Percentiles rank a stretch among this genome's conserved stretches.
Conservation (phyloP, 2,113 vertebrate species). For the Synchiropus splendidus region DNA sequence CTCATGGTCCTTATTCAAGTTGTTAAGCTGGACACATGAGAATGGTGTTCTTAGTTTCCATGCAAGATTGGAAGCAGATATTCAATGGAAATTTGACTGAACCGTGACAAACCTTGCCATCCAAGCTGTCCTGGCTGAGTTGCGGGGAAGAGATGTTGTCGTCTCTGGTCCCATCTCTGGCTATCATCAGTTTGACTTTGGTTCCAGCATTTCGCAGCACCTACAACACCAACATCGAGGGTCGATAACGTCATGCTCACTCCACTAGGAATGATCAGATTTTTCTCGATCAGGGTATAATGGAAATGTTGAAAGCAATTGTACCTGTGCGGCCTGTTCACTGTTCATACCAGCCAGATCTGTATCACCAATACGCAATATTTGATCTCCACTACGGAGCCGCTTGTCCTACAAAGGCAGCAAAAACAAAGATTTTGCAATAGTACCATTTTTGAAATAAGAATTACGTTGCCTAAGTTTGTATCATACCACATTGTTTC, state of each 20-base stretch:
- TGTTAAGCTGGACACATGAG: slow-evolving; percentile 50
- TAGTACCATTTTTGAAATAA: no score
- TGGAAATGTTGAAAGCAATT: no score
- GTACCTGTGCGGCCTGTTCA: slow-evolving; percentile 86
- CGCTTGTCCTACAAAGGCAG: slow-evolving; percentile 71
- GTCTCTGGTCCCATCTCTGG: slow-evolving; percentile 70
- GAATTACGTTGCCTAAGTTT: no score
- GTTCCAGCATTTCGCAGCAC: slow-evolving; percentile 85
- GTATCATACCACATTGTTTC: no score
- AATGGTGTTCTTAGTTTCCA: not conserved
- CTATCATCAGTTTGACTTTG: slow-evolving; percentile 80
- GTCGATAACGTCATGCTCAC: slow-evolving; percentile 5
- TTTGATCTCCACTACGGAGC: slow-evolving; percentile 84
- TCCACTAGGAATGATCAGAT: no score
- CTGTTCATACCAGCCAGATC: slow-evolving; percentile 83
- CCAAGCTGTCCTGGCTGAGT: slow-evolving; percentile 55
- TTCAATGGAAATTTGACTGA: not conserved
- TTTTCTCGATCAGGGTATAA: no score
- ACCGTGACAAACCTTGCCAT: slow-evolving; percentile 15
- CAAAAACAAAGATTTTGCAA: not conserved
- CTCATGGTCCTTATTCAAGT: slow-evolving; percentile 68
- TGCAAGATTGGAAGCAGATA: not conserved
- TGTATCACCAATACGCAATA: slow-evolving; percentile 85
- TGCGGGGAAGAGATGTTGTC: slow-evolving; percentile 60
- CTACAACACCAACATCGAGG: slow-evolving; percentile 35